Evolutionary conservation across 2,113 vertebrate genomes (phyloP).

Genomic region (Columba livia): DNA sequence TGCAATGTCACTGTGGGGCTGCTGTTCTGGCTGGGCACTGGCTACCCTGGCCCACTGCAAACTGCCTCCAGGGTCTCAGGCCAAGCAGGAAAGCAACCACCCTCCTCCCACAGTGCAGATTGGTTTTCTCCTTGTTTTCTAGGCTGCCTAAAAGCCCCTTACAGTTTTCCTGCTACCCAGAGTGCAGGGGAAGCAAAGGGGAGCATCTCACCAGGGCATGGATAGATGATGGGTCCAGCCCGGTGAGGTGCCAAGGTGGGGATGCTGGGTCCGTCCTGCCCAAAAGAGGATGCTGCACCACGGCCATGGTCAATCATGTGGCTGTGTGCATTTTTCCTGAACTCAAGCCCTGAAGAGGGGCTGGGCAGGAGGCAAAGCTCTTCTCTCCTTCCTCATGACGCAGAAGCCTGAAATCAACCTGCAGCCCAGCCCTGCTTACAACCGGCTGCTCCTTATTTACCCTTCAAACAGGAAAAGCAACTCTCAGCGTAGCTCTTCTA

Average conservation of each 20-base stretch:
- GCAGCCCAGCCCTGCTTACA: conserved; percentile 16
- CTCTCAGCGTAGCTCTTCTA: background rate
- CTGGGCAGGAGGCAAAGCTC: background rate
- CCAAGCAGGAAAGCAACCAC: background rate
- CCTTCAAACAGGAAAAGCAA: conserved; percentile 22
- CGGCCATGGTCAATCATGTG: fast-evolving
- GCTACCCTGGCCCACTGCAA: background rate
- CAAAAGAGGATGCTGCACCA: background rate
- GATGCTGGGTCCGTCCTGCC: too few relatives aligned
- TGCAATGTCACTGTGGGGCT: background rate
- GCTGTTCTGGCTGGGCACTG: fast-evolving
- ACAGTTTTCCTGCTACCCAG: fast-evolving
- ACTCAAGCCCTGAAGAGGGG: background rate
- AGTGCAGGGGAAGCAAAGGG: too few relatives aligned
- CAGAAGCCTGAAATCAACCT: background rate
- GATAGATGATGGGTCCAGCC: background rate
- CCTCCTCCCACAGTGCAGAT: background rate
- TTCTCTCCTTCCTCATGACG: background rate
- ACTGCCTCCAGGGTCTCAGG: too few relatives aligned
- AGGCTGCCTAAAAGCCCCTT: background rate
- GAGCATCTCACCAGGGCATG: background rate
- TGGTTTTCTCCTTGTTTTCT: background rate
- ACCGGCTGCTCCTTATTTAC: background rate
- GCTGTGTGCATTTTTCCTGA: too few relatives aligned
- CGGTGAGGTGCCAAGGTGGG: too few relatives aligned